phyloP scores from a whole-genome alignment of 2,797 vertebrate species.

The Nannoperca australis region DNA sequence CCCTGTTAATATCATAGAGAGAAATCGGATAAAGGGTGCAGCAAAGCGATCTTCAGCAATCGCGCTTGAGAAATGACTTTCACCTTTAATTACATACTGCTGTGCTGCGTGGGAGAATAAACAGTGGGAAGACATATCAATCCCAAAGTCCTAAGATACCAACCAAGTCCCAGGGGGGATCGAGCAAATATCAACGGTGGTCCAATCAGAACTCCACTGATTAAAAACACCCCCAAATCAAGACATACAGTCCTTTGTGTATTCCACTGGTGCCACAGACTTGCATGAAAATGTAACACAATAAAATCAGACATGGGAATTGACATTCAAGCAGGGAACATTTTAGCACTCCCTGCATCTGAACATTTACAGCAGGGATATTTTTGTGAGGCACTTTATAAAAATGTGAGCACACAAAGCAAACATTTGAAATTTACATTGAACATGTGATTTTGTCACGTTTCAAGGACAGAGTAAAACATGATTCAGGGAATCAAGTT shows the following conservation, averaged over 20 bases:
- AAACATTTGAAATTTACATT: neutral
- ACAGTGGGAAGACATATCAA: slow-evolving; percentile 66
- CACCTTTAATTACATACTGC: slow-evolving; percentile 82
- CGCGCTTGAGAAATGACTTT: slow-evolving; percentile 62
- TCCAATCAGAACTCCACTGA: slow-evolving; percentile 55
- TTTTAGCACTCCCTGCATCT: neutral
- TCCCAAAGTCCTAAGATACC: slow-evolving; percentile 76
- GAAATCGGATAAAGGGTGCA: slow-evolving; percentile 35
- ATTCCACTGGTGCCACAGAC: neutral
- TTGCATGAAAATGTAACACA: neutral
- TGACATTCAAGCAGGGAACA: neutral
- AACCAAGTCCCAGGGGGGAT: slow-evolving; percentile 58
- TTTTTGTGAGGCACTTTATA: neutral
- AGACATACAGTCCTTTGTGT: slow-evolving; percentile 3
- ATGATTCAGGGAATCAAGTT: no score
- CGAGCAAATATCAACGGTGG: slow-evolving; percentile 73
- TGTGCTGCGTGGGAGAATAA: slow-evolving; percentile 60
- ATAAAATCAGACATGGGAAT: neutral
- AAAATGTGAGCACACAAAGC: neutral
- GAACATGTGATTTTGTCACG: neutral
- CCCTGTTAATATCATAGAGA: slow-evolving; percentile 43
- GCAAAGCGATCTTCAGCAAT: slow-evolving; percentile 32
- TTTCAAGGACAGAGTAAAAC: neutral
- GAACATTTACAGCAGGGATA: neutral
- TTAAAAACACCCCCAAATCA: slow-evolving; percentile 38